Evolutionary conservation across 2,113 vertebrate species (phyloP).

Genomic region (Geococcyx californianus): DNA sequence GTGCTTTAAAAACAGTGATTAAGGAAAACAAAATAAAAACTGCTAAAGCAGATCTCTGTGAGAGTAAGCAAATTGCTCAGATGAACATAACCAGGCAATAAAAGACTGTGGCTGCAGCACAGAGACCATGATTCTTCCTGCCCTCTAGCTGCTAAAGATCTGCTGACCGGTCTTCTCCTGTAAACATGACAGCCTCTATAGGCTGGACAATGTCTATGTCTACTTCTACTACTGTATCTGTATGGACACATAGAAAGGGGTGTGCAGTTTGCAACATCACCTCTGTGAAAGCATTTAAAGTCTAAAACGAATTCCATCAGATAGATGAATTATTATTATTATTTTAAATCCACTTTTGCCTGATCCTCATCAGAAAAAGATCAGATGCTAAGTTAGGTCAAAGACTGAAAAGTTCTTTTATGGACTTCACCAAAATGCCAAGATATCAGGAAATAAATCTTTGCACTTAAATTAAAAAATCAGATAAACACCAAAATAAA

Average conservation of each 20-base stretch:
- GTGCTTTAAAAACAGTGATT: background rate
- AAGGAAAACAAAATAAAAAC: background rate
- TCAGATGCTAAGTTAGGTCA: background rate
- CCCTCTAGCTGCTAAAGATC: background rate
- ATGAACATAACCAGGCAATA: background rate
- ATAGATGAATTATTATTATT: background rate
- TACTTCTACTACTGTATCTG: background rate
- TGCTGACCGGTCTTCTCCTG: background rate
- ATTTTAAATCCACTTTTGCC: background rate
- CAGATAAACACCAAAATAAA: background rate
- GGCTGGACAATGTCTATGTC: background rate
- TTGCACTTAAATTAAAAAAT: background rate
- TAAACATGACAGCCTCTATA: background rate
- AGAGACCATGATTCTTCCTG: background rate
- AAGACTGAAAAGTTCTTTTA: background rate
- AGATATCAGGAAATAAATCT: background rate
- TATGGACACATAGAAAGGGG: background rate
- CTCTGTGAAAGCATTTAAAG: background rate
- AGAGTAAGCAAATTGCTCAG: background rate
- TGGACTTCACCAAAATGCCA: background rate
- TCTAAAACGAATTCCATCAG: background rate
- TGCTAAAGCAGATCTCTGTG: background rate
- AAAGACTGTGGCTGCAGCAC: background rate
- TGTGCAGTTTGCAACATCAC: background rate
- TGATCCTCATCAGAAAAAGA: background rate